These are phyloP conservation scores for Zapus hudsonius DNA, from an alignment of 2,113 vertebrate genomes.

Conservation along the genomic window DNA sequence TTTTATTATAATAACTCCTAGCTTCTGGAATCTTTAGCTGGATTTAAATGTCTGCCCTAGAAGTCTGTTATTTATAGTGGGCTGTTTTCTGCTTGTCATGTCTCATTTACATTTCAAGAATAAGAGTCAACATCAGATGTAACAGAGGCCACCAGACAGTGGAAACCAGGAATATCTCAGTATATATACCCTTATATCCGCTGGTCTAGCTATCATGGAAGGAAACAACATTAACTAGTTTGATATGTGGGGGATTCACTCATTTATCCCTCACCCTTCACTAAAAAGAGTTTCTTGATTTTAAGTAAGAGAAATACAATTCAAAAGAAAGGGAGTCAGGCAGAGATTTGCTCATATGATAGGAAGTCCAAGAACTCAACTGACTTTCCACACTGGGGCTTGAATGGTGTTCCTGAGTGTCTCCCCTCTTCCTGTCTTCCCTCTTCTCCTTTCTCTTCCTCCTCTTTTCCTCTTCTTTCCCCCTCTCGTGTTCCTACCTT, in stretches of 20 bases:
- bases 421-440: not conserved
- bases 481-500: not conserved
- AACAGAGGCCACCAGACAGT: conserved; percentile 55
- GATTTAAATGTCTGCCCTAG: not conserved
- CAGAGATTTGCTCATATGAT: not conserved
- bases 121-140: conserved; percentile 42
- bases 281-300: conserved; percentile 11
- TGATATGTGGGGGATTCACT: not conserved
- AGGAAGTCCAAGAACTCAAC: not conserved
- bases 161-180: conserved; percentile 49
- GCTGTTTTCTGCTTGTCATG: conserved; percentile 51
- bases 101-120: conserved; percentile 46
- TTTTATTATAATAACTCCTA: conserved; percentile 6
- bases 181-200: conserved; percentile 30
- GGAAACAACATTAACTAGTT: not conserved
- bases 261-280: not conserved
- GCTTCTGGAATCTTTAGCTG: not conserved
- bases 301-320: not conserved
- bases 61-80: conserved; percentile 41
- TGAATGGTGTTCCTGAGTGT: not conserved
- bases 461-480: not conserved
- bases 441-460: not conserved
- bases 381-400: not conserved
- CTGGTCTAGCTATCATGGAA: conserved; percentile 56
- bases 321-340: not conserved